Conservation (phyloP, 2,888 invertebrate genomes). For the Toxonevra muliebris region DNA sequence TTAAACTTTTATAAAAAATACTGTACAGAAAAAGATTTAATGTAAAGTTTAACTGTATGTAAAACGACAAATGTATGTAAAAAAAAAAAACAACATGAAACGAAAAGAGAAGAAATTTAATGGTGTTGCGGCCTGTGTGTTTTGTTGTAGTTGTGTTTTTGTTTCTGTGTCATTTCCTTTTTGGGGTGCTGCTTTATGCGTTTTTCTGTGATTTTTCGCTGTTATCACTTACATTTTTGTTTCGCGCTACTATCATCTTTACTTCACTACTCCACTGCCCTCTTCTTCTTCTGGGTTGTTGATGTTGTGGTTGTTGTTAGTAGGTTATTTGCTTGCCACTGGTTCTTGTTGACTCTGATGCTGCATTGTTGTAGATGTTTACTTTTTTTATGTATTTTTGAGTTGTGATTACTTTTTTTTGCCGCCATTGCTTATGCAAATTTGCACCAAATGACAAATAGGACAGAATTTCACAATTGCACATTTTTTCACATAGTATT, state of each 20-base stretch:
- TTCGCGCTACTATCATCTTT: neutral
- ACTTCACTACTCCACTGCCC: neutral
- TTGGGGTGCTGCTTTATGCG: constrained; percentile 20
- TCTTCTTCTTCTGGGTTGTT: neutral
- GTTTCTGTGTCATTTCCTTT: constrained; percentile 56
- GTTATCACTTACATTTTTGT: constrained; percentile 6
- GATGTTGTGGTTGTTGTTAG: neutral
- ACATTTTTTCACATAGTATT: neutral
- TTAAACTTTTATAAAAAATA: too few species aligned
- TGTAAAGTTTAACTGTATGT: neutral
- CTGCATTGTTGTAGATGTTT: neutral
- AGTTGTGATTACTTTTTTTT: neutral
- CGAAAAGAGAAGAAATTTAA: constrained; percentile 32
- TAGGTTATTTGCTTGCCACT: neutral
- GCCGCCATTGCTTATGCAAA: constrained; percentile 53
- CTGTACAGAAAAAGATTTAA: neutral
- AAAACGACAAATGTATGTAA: neutral
- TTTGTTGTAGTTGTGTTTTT: constrained; percentile 33
- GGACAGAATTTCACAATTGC: constrained; percentile 57
- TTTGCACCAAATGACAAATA: constrained; percentile 63
- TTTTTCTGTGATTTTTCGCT: constrained; percentile 12
- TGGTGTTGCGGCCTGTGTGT: constrained; percentile 47
- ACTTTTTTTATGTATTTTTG: neutral
- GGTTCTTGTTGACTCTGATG: too few species aligned
- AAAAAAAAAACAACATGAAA: constrained; percentile 17